Evolutionary conservation across 2,888 invertebrate genomes (phyloP).

Genomic region (Cetonia aurata): DNA sequence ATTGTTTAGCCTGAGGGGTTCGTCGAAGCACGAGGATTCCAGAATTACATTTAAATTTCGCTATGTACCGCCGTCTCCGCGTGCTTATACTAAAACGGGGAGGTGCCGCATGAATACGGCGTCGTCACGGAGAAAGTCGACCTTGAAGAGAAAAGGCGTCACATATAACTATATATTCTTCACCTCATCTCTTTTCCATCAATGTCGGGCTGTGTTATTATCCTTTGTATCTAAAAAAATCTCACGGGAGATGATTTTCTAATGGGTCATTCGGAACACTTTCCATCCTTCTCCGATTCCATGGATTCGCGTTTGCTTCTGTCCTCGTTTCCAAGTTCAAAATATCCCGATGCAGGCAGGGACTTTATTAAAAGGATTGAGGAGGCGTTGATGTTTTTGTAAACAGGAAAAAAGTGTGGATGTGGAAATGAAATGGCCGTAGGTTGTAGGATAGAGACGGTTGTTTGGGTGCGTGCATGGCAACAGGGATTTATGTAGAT

Average conservation of each 20-base stretch:
- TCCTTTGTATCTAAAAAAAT: slow-evolving; percentile 38
- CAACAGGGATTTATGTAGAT: background rate
- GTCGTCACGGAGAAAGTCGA: slow-evolving; percentile 16
- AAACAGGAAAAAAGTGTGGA: background rate
- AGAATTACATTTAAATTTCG: slow-evolving; percentile 40
- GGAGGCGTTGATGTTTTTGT: slow-evolving; percentile 15
- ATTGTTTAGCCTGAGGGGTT: slow-evolving; percentile 36
- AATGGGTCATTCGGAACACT: slow-evolving; percentile 22
- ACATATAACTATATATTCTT: slow-evolving; percentile 18
- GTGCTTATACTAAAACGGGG: slow-evolving; percentile 6
- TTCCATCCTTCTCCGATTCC: background rate
- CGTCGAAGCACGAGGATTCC: slow-evolving; percentile 27
- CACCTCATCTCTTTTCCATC: slow-evolving; percentile 24
- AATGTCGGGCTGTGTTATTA: slow-evolving; percentile 29
- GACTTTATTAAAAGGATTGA: slow-evolving; percentile 11
- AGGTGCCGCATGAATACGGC: slow-evolving; percentile 23
- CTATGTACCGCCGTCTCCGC: slow-evolving; percentile 1
- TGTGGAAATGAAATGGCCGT: slow-evolving; percentile 4
- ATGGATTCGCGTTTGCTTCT: slow-evolving; percentile 1
- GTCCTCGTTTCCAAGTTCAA: background rate
- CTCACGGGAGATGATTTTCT: slow-evolving; percentile 39
- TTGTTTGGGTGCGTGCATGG: background rate
- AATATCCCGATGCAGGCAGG: background rate
- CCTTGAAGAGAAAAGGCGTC: slow-evolving; percentile 20
- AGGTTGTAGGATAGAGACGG: background rate